A percentile compares a stretch with the other conserved stretches of the same genome.
Evolutionary conservation across 1,140 invertebrate species (phyloP).

Genomic region (Drosophila miranda): DNA sequence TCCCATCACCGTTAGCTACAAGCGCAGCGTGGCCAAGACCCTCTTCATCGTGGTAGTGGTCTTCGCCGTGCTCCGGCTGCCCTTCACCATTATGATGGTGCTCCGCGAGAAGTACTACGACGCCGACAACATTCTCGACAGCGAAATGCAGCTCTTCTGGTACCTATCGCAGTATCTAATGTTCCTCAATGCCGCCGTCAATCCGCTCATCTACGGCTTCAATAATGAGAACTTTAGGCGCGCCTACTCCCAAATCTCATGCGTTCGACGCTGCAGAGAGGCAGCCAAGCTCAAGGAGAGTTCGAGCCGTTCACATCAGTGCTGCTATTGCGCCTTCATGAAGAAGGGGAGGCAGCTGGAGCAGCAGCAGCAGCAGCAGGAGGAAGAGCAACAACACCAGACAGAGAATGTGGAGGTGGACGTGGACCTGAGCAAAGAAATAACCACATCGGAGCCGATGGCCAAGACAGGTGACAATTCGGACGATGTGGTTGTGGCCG

Average conservation of each 20-base stretch:
- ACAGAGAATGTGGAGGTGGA: background rate
- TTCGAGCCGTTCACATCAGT: conserved; percentile 6
- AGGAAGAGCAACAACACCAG: background rate
- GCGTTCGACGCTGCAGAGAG: conserved; percentile 33
- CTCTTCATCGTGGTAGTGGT: conserved; percentile 87
- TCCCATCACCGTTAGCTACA: conserved; percentile 85
- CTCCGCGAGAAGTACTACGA: conserved; percentile 83
- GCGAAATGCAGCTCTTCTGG: conserved; percentile 84
- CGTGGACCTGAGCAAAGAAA: conserved; percentile 2
- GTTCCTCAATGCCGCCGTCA: conserved; percentile 87
- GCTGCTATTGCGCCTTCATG: conserved; percentile 63
- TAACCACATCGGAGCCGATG: conserved; percentile 9
- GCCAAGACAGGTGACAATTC: conserved; percentile 8
- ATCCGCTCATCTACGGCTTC: conserved; percentile 89
- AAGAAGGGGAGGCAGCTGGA: conserved; percentile 13
- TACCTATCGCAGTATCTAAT: conserved; percentile 87
- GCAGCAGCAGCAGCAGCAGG: background rate
- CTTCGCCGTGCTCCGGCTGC: conserved; percentile 87
- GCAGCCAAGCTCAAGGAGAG: conserved; percentile 7
- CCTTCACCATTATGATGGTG: conserved; percentile 87
- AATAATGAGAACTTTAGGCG: conserved; percentile 87
- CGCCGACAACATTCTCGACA: conserved; percentile 78
- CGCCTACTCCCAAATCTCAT: conserved; percentile 83
- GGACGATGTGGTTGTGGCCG: background rate
- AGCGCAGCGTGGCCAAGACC: conserved; percentile 87